Conservation (phyloP, 2,888 invertebrate species). For the Callyntrura guangdongensis region DNA sequence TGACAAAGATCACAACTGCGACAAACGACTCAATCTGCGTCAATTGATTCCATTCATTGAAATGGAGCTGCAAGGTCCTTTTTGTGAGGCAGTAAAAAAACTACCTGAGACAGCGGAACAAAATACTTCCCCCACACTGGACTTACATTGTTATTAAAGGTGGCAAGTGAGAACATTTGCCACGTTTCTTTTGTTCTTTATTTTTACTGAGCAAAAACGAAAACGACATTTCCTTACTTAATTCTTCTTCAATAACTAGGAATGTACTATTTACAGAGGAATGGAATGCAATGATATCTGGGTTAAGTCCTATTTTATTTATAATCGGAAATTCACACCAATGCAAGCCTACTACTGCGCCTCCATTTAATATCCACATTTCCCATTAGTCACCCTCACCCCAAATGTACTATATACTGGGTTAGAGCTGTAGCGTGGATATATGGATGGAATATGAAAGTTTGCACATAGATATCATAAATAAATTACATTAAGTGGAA, state of each 20-base stretch:
- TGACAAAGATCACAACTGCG: background rate
- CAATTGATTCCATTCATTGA: constrained; percentile 20
- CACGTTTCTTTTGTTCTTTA: background rate
- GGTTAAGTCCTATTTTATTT: constrained; percentile 6
- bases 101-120: background rate
- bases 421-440: background rate
- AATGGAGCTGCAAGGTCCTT: constrained; percentile 22
- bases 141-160: background rate
- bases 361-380: background rate
- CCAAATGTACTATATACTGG: background rate
- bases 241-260: background rate
- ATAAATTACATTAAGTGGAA: background rate
- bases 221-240: background rate
- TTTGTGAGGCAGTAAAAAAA: background rate
- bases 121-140: background rate
- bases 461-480: too few species aligned
- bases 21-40: constrained; percentile 2
- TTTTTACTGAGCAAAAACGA: background rate
- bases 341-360: background rate
- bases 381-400: constrained; percentile 32
- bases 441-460: background rate
- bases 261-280: background rate
- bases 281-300: background rate
- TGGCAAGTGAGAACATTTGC: background rate
- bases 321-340: background rate